Percentiles rank a stretch among this genome's conserved stretches.
Evolutionary conservation across 2,797 vertebrate species (phyloP).

Genomic region (Pseudochirops cupreus): DNA sequence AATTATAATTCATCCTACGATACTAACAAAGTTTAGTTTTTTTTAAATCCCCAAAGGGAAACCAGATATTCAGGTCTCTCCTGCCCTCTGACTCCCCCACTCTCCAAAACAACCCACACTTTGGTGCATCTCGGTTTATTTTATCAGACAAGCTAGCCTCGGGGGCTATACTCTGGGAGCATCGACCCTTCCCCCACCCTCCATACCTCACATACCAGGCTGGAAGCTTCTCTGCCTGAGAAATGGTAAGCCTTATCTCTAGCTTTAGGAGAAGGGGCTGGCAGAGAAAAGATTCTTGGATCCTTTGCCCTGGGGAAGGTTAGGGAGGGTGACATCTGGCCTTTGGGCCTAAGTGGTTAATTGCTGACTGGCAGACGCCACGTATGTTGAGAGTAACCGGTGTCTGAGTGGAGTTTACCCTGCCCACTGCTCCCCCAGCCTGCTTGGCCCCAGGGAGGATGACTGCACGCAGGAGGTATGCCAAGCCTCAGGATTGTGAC

Average conservation of each 20-base stretch:
- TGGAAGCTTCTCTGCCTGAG: neutral
- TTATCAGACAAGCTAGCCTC: neutral
- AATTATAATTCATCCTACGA: neutral
- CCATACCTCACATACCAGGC: conserved; percentile 12
- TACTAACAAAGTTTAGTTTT: neutral
- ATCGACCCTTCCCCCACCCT: neutral
- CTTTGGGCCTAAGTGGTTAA: neutral
- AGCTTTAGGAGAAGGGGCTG: neutral
- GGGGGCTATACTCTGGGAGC: neutral
- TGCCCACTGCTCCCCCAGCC: neutral
- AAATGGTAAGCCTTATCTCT: neutral
- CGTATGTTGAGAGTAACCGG: neutral
- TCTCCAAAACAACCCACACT: neutral
- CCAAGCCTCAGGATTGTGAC: neutral
- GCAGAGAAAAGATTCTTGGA: neutral
- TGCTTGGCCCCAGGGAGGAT: neutral
- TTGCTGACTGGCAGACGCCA: neutral
- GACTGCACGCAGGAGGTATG: neutral
- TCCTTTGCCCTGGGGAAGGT: neutral
- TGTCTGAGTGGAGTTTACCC: neutral
- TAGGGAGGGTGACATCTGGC: neutral
- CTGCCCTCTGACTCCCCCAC: neutral
- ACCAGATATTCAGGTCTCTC: neutral
- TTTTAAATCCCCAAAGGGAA: neutral
- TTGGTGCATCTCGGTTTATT: neutral